phyloP scores from a whole-genome alignment of 2,797 vertebrate species.

The Megalops cyprinoides region DNA sequence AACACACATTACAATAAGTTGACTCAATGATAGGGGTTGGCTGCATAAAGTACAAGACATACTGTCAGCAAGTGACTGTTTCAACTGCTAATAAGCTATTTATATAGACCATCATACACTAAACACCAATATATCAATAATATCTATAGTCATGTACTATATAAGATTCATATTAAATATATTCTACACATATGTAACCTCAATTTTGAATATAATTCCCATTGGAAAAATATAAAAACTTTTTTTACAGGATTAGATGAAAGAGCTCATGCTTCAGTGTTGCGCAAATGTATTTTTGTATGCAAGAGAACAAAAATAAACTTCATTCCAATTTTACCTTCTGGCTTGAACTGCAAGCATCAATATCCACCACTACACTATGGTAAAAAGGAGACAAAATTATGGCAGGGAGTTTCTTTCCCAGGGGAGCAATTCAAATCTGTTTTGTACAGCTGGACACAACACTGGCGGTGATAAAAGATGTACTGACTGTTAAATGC shows the following conservation, averaged over 20 bases:
- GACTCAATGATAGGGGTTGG: conserved; percentile 73
- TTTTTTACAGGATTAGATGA: conserved; percentile 85
- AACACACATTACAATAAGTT: conserved; percentile 67
- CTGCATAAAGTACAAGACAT: conserved; percentile 80
- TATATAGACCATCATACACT: conserved; percentile 88
- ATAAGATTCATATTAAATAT: conserved; percentile 99
- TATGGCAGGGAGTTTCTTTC: background rate
- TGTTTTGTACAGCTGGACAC: conserved; percentile 55
- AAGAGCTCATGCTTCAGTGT: conserved; percentile 90
- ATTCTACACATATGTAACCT: conserved; percentile 94
- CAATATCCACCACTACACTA: conserved; percentile 71
- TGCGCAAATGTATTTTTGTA: conserved; percentile 85
- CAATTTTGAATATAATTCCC: conserved; percentile 88
- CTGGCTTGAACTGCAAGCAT: conserved; percentile 79
- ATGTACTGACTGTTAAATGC: conserved; percentile 68
- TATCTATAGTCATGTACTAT: conserved; percentile 91
- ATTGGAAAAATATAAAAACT: conserved; percentile 93
- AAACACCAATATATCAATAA: conserved; percentile 91
- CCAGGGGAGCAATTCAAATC: conserved; percentile 30
- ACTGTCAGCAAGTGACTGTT: conserved; percentile 81
- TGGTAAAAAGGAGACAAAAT: conserved; percentile 66
- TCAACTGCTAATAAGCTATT: conserved; percentile 87
- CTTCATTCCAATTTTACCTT: conserved; percentile 61
- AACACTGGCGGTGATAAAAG: conserved; percentile 76
- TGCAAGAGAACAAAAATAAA: conserved; percentile 62